These are phyloP conservation scores for Microctenopoma lineatum DNA, from an alignment of 2,797 vertebrate species.

Conservation along the genomic window DNA sequence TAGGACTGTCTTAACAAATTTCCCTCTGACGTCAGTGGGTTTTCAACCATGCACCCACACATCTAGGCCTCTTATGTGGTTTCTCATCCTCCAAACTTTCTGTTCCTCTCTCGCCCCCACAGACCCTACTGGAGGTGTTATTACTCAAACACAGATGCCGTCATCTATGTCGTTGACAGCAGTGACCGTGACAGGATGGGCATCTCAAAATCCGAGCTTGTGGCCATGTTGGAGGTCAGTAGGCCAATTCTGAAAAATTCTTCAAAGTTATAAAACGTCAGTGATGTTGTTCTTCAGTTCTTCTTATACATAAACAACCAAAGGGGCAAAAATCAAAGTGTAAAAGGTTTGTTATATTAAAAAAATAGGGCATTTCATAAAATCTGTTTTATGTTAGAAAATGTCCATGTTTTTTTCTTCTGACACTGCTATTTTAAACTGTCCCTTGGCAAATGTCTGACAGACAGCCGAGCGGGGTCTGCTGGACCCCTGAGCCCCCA, in stretches of 20 bases:
- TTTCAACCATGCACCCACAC: background rate
- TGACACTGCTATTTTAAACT: background rate
- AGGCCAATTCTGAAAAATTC: background rate
- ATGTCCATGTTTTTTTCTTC: background rate
- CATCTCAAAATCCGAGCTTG: slow-evolving; percentile 97
- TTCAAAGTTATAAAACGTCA: no score
- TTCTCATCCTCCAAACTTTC: background rate
- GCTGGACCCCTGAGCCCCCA: no score
- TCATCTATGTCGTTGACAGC: slow-evolving; percentile 99
- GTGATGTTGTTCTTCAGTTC: no score
- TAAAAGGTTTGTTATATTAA: no score
- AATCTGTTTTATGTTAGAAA: background rate
- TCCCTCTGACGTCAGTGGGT: background rate
- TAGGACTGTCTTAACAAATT: background rate
- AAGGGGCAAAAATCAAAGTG: no score
- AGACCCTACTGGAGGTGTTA: slow-evolving; percentile 99
- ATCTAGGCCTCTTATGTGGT: background rate
- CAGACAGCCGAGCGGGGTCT: no score
- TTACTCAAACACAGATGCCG: slow-evolving; percentile 98
- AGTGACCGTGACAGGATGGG: slow-evolving; percentile 98
- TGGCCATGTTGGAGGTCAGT: slow-evolving; percentile 97
- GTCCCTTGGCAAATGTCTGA: background rate
- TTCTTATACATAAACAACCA: no score
- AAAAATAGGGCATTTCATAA: no score
- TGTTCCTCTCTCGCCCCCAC: slow-evolving; percentile 23